These are phyloP conservation scores for Calvadosia cruxmelitensis DNA, from an alignment of 30 jellyfish, hydroid and myxozoan genomes.

Conservation along the genomic window DNA sequence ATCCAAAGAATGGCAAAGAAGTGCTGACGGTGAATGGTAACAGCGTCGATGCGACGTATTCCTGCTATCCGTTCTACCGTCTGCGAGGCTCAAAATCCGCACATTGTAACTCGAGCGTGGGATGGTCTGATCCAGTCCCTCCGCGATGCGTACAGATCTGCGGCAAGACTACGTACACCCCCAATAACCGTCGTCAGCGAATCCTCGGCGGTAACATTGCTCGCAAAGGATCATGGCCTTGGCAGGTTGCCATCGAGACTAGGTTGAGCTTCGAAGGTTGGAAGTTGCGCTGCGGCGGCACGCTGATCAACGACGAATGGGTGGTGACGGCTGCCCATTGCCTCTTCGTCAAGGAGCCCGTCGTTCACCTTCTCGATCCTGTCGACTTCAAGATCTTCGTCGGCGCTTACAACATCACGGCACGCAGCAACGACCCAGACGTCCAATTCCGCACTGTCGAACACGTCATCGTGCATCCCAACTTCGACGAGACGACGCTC, in stretches of 20 bases:
- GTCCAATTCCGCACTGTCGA: conserved; percentile 29
- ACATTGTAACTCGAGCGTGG: conserved; percentile 47
- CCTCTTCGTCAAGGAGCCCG: conserved; percentile 39
- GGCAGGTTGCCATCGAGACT: conserved; percentile 90
- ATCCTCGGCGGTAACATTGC: conserved; percentile 76
- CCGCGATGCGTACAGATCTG: conserved; percentile 90
- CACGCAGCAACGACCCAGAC: conserved; percentile 23
- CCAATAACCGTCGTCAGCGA: conserved; percentile 39
- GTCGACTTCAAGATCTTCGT: conserved; percentile 56
- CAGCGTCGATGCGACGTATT: conserved; percentile 35
- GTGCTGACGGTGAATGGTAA: conserved; percentile 30
- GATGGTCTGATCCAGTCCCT: conserved; percentile 49
- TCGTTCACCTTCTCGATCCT: conserved; percentile 29
- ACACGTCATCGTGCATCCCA: conserved; percentile 44
- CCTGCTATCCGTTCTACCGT: conserved; percentile 60
- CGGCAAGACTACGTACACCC: conserved; percentile 37
- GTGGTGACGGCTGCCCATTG: conserved; percentile 98
- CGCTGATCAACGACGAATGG: conserved; percentile 79
- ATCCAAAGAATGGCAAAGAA: conserved; percentile 69
- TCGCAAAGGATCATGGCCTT: conserved; percentile 85
- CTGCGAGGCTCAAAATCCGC: conserved; percentile 40
- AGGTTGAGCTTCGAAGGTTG: conserved; percentile 35
- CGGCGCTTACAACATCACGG: conserved; percentile 70
- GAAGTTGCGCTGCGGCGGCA: conserved; percentile 92
- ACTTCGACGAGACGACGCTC: conserved; percentile 27